A percentile compares a stretch with the other conserved stretches of the same genome.
phyloP scores from a whole-genome alignment of 1,140 invertebrate species.

The Tenebrio molitor region DNA sequence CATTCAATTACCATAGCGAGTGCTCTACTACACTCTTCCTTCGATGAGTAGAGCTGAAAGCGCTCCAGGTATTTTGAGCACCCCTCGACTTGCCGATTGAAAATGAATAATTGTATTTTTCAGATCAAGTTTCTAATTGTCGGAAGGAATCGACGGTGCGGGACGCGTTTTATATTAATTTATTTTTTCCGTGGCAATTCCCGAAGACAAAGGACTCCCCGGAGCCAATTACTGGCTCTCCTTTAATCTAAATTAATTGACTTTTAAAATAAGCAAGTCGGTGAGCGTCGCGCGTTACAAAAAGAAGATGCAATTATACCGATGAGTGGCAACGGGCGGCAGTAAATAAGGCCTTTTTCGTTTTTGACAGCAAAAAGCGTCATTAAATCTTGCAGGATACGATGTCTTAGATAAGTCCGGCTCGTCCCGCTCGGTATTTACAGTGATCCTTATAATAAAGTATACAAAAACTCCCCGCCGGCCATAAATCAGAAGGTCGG shows the following conservation, averaged over 20 bases:
- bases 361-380: constrained; percentile 43
- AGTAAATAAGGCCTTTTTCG: constrained; percentile 16
- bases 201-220: not conserved
- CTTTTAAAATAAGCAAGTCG: constrained; percentile 5
- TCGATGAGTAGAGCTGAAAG: constrained; percentile 35
- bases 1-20: constrained; percentile 56
- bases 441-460: constrained; percentile 53
- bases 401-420: constrained; percentile 29
- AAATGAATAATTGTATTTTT: too few species aligned
- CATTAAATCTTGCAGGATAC: constrained; percentile 42
- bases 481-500: constrained; percentile 50
- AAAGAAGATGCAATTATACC: constrained; percentile 24
- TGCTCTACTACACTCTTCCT: constrained; percentile 43
- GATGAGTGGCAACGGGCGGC: not conserved
- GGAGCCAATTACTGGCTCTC: constrained; percentile 2
- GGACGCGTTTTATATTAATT: too few species aligned
- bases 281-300: constrained; percentile 1
- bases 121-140: too few species aligned
- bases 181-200: not conserved
- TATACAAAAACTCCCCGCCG: constrained; percentile 44
- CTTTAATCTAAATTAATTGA: constrained; percentile 5
- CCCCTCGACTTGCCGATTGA: too few species aligned
- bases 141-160: too few species aligned
- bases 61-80: constrained; percentile 1
- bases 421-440: constrained; percentile 42